Evolutionary conservation across 92 coral and sea anemone genomes (phyloP), one percentile per base, ranked within the genome.

Genomic region (Umimayanthus chanpuru): DNA sequence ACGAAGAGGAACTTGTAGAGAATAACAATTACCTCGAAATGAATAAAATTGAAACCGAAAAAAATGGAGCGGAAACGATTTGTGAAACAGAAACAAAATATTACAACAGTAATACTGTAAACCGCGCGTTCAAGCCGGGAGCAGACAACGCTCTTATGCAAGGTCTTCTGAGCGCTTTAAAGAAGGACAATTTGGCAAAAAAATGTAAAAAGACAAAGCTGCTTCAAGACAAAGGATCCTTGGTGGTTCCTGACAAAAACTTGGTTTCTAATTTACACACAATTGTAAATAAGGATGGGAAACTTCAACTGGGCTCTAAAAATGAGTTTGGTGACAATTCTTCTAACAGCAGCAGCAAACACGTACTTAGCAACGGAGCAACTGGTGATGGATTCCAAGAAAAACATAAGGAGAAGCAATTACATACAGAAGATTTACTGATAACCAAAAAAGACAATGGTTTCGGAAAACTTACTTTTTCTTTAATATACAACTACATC

Each of bases 381-480:
- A 44, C 1, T 26, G 61, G 12, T 7, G 28, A 0, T 5, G 28
- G 56, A 6, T 55, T 44, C 41, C 28, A 30, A 44, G 61, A 40
- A 44, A 44, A 23, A 0, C 4, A 64, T 30, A 71, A 44, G 0
- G 21, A 47, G 41, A 56, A 7, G 73, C 50, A 16, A 4, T 2
- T 28, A 32, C 71, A 2, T 4, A 66, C 82, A 49, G 44, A 64
- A 43, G 47, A 83, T 53, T 53, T 53, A 53, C 18, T 4, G 14
- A 18, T 32, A 7, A 20, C 14, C 15, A 80, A 29, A 49, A 76
- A 16, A 2, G 40, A 53, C 28, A 67, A 50, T 32, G 50, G 43
- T 15, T 80, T 86, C 15, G 95, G 95, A 29, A 91, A 91, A 38
- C 89, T 94, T 5, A 91, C 89, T 44, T 89, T 93, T 39, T 93